Evolutionary conservation across 2,113 vertebrate species (phyloP).

Genomic region (Upupa epops): DNA sequence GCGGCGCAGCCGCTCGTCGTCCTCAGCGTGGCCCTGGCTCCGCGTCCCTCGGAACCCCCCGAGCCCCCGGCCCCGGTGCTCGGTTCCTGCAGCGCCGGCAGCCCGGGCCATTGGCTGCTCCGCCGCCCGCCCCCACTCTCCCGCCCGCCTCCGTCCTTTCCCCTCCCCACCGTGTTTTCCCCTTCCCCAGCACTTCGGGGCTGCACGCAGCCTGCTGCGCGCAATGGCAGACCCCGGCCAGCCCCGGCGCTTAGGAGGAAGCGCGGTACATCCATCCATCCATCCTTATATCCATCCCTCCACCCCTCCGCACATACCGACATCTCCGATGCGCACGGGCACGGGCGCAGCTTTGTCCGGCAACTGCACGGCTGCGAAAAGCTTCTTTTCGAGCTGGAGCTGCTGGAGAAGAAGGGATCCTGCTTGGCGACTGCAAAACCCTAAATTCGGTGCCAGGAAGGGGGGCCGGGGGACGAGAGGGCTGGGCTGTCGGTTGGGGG

Average conservation of each 20-base stretch:
- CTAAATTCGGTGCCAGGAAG: not conserved
- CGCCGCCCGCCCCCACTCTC: not conserved
- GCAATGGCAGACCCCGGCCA: not conserved
- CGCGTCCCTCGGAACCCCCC: slow-evolving; percentile 53
- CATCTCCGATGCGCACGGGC: not conserved
- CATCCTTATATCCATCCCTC: fast-evolving
- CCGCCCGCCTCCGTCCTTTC: not conserved
- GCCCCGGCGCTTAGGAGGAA: not conserved
- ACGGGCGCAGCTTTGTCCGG: not conserved
- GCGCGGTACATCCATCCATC: not conserved
- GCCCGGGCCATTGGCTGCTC: slow-evolving; percentile 73
- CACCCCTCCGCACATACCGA: not conserved
- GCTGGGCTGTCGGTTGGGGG: slow-evolving; percentile 21
- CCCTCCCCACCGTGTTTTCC: not conserved
- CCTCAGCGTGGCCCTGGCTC: slow-evolving; percentile 65
- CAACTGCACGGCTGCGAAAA: not conserved
- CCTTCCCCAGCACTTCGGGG: not conserved
- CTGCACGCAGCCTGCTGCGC: not conserved
- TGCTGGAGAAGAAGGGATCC: slow-evolving; percentile 33
- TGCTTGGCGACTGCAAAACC: slow-evolving; percentile 35
- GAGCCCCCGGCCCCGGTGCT: slow-evolving; percentile 28
- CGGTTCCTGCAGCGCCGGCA: slow-evolving; percentile 73
- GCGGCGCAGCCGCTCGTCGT: slow-evolving; percentile 66
- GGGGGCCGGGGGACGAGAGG: not conserved
- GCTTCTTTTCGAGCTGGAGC: not conserved